Base-by-base conservation (phyloP, 2,113 vertebrate genomes). In the Xiphias gladius region DNA sequence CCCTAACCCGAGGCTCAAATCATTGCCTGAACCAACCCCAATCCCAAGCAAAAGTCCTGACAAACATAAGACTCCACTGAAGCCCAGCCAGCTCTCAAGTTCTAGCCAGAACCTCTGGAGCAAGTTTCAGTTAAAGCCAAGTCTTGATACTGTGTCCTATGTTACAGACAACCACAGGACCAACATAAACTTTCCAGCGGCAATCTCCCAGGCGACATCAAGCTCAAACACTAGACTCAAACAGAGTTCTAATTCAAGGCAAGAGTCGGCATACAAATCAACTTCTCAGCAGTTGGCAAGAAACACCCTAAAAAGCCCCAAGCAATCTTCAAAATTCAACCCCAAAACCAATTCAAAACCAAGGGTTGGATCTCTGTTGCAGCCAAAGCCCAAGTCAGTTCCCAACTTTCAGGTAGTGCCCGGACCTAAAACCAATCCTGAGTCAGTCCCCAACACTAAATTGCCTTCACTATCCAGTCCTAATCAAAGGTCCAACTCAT, bases 151-250 rank as follows among this genome's bases (percentile, higher is more conserved):
- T 2, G 35, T 26, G n/a, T 19, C 69, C 7, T 32, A 62, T 79
- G 24, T 59, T 30, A 41, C 41, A 14, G 55, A 74, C 7, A 22
- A 73, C 24, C 19, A 62, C 7, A 62, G 55, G 59, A 24, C 37
- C 20, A 74, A 54, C 26, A n/a, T 52, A 28, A 76, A 78, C 13
- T 5, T 41, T 35, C 63, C 62, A 77, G 32, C 13, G 0, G 5
- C 48, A 26, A 35, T 24, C 22, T 64, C 52, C 39, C 20, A 61
- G 17, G 16, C 13, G 35, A 28, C 32, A 76, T 69, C 83, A 37
- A 74, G 22, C 46, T 79, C 71, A 63, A 76, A 59, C 55, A 50
- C 37, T 8, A 50, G 46, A 58, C 24, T 26, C 13, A 88, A 78
- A 65, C 50, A 70, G 26, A 63, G 24, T 46, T 75, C 57, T 35